These are phyloP conservation scores for Sylvicapra grimmia DNA, from an alignment of 2,113 vertebrate species.

Conservation along the genomic window DNA sequence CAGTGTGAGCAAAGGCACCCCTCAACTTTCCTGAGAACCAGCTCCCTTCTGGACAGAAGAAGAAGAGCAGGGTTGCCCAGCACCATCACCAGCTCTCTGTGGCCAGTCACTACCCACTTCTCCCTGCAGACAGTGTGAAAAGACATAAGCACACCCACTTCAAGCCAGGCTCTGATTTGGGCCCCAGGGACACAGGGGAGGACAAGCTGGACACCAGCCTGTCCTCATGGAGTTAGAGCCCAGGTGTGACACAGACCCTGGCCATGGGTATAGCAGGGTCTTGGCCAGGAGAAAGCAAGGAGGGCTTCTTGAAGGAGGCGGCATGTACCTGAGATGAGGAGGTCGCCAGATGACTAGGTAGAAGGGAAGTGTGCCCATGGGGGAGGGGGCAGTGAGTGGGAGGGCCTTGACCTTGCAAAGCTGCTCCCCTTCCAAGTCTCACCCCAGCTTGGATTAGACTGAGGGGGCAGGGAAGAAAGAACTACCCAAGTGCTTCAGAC, in stretches of 20 bases:
- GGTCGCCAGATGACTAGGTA: not conserved
- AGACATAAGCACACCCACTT: rapidly evolving
- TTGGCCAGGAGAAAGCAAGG: not conserved
- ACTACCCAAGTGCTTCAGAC: not conserved
- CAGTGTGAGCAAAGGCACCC: not conserved
- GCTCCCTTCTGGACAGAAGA: not conserved
- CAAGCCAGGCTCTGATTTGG: not conserved
- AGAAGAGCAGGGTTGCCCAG: not conserved
- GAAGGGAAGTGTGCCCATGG: not conserved
- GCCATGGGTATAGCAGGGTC: not conserved
- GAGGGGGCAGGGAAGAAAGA: not conserved
- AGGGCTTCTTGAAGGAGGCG: not conserved
- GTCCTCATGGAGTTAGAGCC: not conserved
- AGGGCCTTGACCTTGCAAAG: not conserved
- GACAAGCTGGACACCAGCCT: not conserved
- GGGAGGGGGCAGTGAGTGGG: rapidly evolving
- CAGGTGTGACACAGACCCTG: not conserved
- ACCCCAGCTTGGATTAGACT: not conserved
- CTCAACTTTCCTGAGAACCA: not conserved
- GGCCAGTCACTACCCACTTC: not conserved
- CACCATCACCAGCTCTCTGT: not conserved
- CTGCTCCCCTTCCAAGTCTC: not conserved
- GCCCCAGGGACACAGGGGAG: too few relatives aligned
- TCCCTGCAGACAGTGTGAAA: not conserved
- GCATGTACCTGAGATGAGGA: not conserved